These are phyloP conservation scores for Plebejus argus DNA, from an alignment of 2,888 invertebrate species.

Conservation along the genomic window DNA sequence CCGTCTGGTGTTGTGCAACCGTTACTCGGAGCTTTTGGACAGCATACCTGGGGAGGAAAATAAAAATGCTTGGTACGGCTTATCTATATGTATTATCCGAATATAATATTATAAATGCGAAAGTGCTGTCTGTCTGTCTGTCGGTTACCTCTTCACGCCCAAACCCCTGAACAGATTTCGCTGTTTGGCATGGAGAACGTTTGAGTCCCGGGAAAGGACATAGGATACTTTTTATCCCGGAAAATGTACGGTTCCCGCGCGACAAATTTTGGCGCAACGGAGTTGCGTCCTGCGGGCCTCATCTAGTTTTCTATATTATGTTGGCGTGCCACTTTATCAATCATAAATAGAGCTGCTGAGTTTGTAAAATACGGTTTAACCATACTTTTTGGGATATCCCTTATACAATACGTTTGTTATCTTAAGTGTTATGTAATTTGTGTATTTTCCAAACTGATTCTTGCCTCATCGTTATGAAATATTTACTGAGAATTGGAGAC, in stretches of 20 bases:
- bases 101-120: too few relatives aligned
- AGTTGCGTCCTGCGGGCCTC: too few relatives aligned
- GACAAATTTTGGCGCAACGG: too few relatives aligned
- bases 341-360: background rate
- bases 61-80: background rate
- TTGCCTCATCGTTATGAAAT: background rate
- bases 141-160: too few relatives aligned
- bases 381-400: background rate
- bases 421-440: background rate
- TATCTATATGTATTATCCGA: too few relatives aligned
- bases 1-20: slow-evolving; percentile 50
- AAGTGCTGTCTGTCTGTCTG: too few relatives aligned
- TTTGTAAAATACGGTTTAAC: background rate
- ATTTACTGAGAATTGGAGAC: background rate
- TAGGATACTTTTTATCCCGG: too few relatives aligned
- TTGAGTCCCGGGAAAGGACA: too few relatives aligned
- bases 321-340: background rate
- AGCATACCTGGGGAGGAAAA: slow-evolving; percentile 53
- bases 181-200: too few relatives aligned
- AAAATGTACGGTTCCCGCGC: too few relatives aligned
- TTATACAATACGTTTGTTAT: background rate
- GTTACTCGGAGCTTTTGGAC: slow-evolving; percentile 40
- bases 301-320: too few relatives aligned
- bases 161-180: too few relatives aligned
- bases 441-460: background rate